phyloP scores from a whole-genome alignment of 1,140 invertebrate species.

The Papilio polytes region DNA sequence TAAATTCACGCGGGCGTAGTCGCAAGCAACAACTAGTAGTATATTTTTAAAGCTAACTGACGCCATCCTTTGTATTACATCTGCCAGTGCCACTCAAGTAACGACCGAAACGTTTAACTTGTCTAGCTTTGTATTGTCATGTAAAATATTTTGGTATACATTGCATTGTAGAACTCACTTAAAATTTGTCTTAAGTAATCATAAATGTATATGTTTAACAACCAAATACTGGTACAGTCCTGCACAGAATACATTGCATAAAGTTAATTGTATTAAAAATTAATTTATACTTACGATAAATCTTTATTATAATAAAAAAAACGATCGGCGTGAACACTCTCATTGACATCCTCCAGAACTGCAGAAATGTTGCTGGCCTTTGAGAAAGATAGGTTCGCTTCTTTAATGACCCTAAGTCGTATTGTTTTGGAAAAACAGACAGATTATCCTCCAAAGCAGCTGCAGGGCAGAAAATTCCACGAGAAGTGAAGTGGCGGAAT shows the following conservation, averaged over 20 bases:
- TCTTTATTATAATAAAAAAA: too few species aligned
- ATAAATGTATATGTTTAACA: neutral
- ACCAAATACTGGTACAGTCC: neutral
- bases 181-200: neutral
- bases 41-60: too few species aligned
- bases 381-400: too few species aligned
- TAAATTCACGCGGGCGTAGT: too few species aligned
- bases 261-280: neutral
- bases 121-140: neutral
- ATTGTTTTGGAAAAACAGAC: too few species aligned
- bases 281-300: neutral
- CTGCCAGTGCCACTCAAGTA: neutral
- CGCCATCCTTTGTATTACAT: neutral
- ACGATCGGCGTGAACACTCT: too few species aligned
- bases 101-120: slow-evolving; percentile 16
- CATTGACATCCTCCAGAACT: too few species aligned
- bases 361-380: too few species aligned
- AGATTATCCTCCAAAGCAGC: too few species aligned
- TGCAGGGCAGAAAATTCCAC: too few species aligned
- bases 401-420: too few species aligned
- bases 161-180: neutral
- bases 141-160: slow-evolving; percentile 18
- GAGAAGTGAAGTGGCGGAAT: neutral
- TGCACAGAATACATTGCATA: neutral
- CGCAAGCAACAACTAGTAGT: too few species aligned